These are phyloP conservation scores for Calosoma granatense DNA, from an alignment of 1,140 invertebrate genomes.

Conservation along the genomic window DNA sequence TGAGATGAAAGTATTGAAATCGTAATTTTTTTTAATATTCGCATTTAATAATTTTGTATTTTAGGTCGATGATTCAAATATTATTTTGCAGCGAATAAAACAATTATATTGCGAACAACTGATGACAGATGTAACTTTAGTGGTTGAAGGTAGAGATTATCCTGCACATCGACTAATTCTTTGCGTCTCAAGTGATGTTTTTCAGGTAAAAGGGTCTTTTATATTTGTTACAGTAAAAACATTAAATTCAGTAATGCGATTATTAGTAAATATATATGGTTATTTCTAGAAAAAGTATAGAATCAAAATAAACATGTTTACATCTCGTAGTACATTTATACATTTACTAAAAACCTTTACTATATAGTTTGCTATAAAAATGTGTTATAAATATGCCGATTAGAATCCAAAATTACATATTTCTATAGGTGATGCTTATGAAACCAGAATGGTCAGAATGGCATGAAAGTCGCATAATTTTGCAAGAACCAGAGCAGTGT, in stretches of 20 bases:
- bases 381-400: not conserved
- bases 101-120: conserved; percentile 69
- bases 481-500: conserved; percentile 79
- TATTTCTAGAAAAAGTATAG: conserved; percentile 10
- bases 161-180: conserved; percentile 85
- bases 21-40: not conserved
- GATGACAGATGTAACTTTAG: conserved; percentile 76
- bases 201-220: conserved; percentile 64
- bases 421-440: conserved; percentile 81
- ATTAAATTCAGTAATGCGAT: not conserved
- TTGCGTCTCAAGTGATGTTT: conserved; percentile 91
- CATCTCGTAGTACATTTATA: not conserved
- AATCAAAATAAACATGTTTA: conserved; percentile 8
- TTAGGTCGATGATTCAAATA: conserved; percentile 70
- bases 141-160: conserved; percentile 70
- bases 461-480: conserved; percentile 67
- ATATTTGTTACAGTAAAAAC: conserved; percentile 1
- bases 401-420: conserved; percentile 3
- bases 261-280: not conserved
- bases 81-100: conserved; percentile 70
- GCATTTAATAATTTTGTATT: conserved; percentile 17
- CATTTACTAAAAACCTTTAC: conserved; percentile 6
- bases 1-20: not conserved
- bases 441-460: conserved; percentile 88
- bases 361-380: conserved; percentile 1